Conservation (phyloP, 2,888 invertebrate genomes). For the Nebria brevicollis region DNA sequence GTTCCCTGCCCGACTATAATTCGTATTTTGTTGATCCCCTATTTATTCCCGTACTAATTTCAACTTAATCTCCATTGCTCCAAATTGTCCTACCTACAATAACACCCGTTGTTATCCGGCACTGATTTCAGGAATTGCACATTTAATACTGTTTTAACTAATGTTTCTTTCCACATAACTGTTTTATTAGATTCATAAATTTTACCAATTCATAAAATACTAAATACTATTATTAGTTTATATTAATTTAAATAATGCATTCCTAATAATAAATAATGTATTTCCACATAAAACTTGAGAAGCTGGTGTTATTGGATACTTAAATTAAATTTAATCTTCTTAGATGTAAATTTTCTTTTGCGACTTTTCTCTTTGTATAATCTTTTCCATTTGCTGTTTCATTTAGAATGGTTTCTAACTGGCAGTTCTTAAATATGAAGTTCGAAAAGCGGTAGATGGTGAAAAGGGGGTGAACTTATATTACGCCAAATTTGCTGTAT, state of each 20-base stretch:
- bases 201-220: too few relatives aligned
- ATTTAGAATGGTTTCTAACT: not conserved
- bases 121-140: not conserved
- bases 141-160: not conserved
- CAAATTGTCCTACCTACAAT: not conserved
- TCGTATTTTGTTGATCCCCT: constrained; percentile 43
- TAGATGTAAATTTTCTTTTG: not conserved
- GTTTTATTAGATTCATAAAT: too few relatives aligned
- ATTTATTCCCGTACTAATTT: constrained; percentile 35
- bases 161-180: not conserved
- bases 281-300: too few relatives aligned
- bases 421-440: not conserved
- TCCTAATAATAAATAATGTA: too few relatives aligned
- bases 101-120: not conserved
- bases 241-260: too few relatives aligned
- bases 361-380: not conserved
- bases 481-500: constrained; percentile 12
- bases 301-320: not conserved
- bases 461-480: not conserved
- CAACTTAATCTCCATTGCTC: constrained; percentile 32
- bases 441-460: not conserved
- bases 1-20: constrained; percentile 36
- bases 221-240: too few relatives aligned
- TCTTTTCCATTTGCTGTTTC: not conserved
- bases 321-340: not conserved